A percentile compares a stretch with the other conserved stretches of the same genome.
phyloP scores from a whole-genome alignment of 1,140 invertebrate genomes.

The Nymphalis io region DNA sequence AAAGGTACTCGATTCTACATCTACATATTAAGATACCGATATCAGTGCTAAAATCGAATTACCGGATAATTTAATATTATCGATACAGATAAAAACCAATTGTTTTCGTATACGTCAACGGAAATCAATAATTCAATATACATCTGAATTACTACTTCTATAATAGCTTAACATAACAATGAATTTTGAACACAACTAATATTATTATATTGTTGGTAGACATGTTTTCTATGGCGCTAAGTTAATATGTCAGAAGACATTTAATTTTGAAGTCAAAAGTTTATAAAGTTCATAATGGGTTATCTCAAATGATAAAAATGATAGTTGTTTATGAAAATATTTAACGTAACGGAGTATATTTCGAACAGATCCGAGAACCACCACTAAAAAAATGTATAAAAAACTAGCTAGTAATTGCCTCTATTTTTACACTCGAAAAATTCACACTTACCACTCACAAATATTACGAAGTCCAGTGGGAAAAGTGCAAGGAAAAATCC shows the following conservation, averaged over 20 bases:
- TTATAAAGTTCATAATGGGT: conserved; percentile 73
- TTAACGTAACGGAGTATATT: conserved; percentile 22
- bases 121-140: no score
- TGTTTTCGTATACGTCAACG: no score
- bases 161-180: no score
- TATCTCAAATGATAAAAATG: conserved; percentile 65
- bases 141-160: no score
- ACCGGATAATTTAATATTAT: no score
- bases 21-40: no score
- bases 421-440: conserved; percentile 43
- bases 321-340: conserved; percentile 34
- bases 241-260: conserved; percentile 9
- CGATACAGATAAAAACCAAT: no score
- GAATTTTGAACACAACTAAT: background rate
- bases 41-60: no score
- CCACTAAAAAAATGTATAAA: conserved; percentile 50
- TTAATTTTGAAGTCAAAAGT: conserved; percentile 46
- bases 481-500: conserved; percentile 45
- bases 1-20: no score
- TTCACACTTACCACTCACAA: conserved; percentile 39
- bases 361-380: conserved; percentile 3
- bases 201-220: conserved; percentile 28
- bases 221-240: conserved; percentile 26
- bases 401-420: conserved; percentile 48
- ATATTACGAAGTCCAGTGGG: conserved; percentile 28